Evolutionary conservation across 2,888 invertebrate species (phyloP), one percentile per base, ranked within the genome.

Genomic region (Choristoneura rosaceana): DNA sequence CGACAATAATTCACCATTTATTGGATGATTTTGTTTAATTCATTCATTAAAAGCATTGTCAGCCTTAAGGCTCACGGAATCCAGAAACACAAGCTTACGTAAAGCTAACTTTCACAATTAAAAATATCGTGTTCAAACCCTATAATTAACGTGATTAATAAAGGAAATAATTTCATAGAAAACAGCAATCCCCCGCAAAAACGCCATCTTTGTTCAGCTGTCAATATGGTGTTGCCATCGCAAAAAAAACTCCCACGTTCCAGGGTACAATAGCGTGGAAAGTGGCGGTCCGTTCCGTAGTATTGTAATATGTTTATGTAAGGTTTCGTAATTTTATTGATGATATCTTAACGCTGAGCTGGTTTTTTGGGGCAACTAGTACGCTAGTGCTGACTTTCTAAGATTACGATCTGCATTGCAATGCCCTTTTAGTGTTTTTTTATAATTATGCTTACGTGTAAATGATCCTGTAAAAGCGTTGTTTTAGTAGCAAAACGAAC

Each of bases 171-270:
- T 64, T 64, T 25, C 12, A 25, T 4, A 55, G 55, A 25, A 25
- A 55, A 55, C 55, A 12, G 25, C 25, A 50, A 34, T 62, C 10
- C 50, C 34, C n/a, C 15, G 50, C 17, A 66, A 55, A 66, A 66
- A 66, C 65, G 55, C 65, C 55, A 55, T 55, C 65, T 66, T 55
- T 17, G 38, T 55, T 66, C 64, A 55, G 14, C 65, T 66, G 65
- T 66, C 65, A 66, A 66, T 66, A 66, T 66, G n/a, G 65, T 66
- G 65, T 66, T 66, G 41, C 65, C 55, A 66, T 7, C 14, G 41
- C 65, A 66, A 66, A 55, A 55, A 66, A 38, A 25, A 34, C 65
- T 66, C 65, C 65, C 65, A 66, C 65, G 65, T 66, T 25, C 38
- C 12, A 4, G 65, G 65, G 65, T 55, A 66, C 55, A 55, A 52